Conservation (phyloP, 1,140 invertebrate species). For the Coptotermes formosanus region DNA sequence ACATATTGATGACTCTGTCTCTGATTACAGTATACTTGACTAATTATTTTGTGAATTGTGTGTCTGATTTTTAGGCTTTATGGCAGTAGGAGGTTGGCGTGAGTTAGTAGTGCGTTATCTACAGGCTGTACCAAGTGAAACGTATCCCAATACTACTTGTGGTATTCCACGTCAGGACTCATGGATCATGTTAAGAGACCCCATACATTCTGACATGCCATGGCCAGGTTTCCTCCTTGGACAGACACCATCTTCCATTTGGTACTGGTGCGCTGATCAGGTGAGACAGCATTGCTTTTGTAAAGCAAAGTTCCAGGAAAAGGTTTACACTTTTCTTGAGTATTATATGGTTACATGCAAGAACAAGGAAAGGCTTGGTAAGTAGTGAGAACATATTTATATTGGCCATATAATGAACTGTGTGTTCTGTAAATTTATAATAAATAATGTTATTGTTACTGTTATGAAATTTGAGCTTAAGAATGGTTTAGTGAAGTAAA, state of each 20-base stretch:
- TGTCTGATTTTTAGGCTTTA: not conserved
- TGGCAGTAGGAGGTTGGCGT: not conserved
- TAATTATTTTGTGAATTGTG: too few relatives aligned
- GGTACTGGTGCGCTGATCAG: not conserved
- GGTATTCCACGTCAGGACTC: slow-evolving; percentile 5
- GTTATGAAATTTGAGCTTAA: too few relatives aligned
- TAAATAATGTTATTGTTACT: too few relatives aligned
- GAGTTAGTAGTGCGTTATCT: not conserved
- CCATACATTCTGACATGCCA: slow-evolving; percentile 1
- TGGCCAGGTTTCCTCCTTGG: not conserved
- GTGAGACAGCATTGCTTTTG: not conserved
- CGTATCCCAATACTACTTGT: not conserved
- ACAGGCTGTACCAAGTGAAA: not conserved
- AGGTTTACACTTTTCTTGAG: too few relatives aligned
- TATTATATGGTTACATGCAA: too few relatives aligned
- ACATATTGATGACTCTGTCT: too few relatives aligned
- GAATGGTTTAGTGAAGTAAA: too few relatives aligned
- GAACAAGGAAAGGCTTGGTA: too few relatives aligned
- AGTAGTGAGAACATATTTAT: not conserved
- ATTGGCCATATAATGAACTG: not conserved
- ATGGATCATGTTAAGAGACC: not conserved
- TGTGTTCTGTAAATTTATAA: too few relatives aligned
- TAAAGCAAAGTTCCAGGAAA: too few relatives aligned
- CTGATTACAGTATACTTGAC: too few relatives aligned
- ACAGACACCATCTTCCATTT: not conserved